phyloP scores from a whole-genome alignment of 2,113 vertebrate species.

The Pelvicachromis taeniatus region DNA sequence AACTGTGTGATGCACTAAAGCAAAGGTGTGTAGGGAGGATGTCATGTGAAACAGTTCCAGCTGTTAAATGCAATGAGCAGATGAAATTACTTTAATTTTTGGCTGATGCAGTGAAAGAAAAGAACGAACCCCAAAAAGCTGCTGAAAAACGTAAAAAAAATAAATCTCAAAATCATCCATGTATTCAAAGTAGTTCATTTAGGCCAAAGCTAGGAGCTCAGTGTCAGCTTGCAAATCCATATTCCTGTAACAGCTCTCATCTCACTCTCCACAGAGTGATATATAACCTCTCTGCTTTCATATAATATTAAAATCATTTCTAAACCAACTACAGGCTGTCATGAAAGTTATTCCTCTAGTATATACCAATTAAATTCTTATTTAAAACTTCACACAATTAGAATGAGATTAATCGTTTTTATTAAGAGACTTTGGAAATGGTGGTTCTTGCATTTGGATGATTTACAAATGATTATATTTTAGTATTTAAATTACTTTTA shows the following conservation, averaged over 20 bases:
- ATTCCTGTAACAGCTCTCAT: background rate
- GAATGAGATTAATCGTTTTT: background rate
- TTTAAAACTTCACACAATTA: background rate
- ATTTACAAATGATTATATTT: background rate
- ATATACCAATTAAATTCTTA: background rate
- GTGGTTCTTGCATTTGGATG: background rate
- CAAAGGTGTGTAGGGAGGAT: background rate
- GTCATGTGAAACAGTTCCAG: background rate
- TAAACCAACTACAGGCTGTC: background rate
- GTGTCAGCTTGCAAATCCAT: conserved; percentile 8
- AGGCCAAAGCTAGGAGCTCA: background rate
- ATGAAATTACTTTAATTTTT: background rate
- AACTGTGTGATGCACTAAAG: background rate
- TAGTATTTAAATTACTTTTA: background rate
- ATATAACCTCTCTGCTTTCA: background rate
- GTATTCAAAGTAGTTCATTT: background rate
- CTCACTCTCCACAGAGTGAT: background rate
- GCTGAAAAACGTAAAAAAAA: background rate
- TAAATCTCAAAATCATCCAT: background rate
- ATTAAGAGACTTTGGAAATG: background rate
- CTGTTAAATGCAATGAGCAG: background rate
- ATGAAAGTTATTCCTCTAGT: background rate
- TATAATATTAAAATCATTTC: background rate
- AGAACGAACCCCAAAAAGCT: background rate
- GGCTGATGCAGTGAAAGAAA: background rate